Evolutionary conservation across 2,113 vertebrate genomes (phyloP).

Genomic region (Edolisoma coerulescens): DNA sequence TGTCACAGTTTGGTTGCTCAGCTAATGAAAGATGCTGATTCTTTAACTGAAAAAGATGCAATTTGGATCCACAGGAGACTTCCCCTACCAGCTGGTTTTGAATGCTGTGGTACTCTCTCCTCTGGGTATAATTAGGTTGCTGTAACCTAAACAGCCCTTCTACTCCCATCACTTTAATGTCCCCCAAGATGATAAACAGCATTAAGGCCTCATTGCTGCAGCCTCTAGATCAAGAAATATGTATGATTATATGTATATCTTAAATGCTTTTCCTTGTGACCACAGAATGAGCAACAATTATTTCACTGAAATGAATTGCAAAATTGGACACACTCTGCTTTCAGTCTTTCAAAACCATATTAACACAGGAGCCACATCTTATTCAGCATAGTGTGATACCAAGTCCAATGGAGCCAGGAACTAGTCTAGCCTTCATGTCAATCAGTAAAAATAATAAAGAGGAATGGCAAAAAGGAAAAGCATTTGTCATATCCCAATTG

Average conservation of each 20-base stretch:
- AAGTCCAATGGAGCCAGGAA: background rate
- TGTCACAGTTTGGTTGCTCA: background rate
- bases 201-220: slow-evolving; percentile 12
- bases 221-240: background rate
- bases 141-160: slow-evolving; percentile 56
- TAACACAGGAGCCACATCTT: background rate
- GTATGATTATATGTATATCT: background rate
- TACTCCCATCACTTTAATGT: slow-evolving; percentile 50
- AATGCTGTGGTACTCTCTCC: slow-evolving; percentile 35
- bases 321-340: background rate
- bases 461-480: background rate
- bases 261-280: slow-evolving; percentile 20
- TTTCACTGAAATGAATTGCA: background rate
- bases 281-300: background rate
- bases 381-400: background rate
- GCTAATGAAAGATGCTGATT: background rate
- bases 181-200: slow-evolving; percentile 62
- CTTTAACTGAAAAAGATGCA: background rate
- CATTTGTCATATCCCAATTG: background rate
- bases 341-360: slow-evolving; percentile 9
- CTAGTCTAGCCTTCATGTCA: background rate
- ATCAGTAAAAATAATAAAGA: background rate
- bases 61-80: slow-evolving; percentile 9
- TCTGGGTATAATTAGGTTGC: slow-evolving; percentile 33
- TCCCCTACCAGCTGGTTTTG: slow-evolving; percentile 30